These are phyloP conservation scores for Chrysomallon squamiferum DNA, from an alignment of 1,140 invertebrate genomes.

Conservation along the genomic window DNA sequence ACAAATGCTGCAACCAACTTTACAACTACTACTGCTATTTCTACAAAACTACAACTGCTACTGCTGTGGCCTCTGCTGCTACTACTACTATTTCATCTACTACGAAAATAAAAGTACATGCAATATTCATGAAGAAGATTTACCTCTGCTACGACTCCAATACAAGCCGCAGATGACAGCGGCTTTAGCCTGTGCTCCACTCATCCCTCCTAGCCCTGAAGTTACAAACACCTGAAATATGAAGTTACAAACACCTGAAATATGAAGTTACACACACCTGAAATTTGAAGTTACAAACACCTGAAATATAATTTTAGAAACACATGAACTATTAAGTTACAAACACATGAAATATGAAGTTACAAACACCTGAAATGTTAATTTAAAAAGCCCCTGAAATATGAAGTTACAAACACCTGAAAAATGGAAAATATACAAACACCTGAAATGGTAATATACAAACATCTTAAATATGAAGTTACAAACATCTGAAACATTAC, in stretches of 20 bases:
- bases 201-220: slow-evolving; percentile 76
- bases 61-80: neutral
- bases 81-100: too few species aligned
- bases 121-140: too few species aligned
- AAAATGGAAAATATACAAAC: neutral
- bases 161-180: slow-evolving; percentile 72
- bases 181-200: slow-evolving; percentile 75
- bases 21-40: neutral
- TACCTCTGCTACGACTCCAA: slow-evolving; percentile 76
- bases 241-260: slow-evolving; percentile 64
- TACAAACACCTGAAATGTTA: neutral
- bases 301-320: slow-evolving; percentile 24
- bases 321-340: neutral
- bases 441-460: neutral
- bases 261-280: slow-evolving; percentile 64
- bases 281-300: slow-evolving; percentile 62
- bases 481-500: too few species aligned
- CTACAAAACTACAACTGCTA: neutral
- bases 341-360: neutral
- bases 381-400: neutral
- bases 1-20: neutral
- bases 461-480: neutral
- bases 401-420: neutral
- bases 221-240: slow-evolving; percentile 68
- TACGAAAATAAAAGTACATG: too few species aligned